Conservation (phyloP, 1,140 invertebrate species). For the Pseudobourletiella spinata region DNA sequence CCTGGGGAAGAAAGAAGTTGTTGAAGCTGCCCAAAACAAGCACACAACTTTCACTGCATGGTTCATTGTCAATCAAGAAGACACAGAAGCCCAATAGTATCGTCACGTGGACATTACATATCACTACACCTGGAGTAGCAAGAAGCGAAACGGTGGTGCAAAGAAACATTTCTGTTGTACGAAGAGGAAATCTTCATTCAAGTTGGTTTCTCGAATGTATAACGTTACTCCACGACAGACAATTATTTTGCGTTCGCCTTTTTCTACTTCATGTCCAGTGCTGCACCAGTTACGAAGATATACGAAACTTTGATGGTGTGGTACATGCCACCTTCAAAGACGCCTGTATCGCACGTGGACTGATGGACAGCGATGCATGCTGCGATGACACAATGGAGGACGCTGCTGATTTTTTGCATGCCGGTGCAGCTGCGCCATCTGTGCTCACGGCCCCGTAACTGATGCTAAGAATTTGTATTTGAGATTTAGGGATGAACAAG, state of each 20-base stretch:
- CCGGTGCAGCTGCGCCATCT: slow-evolving; percentile 42
- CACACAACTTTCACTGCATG: neutral
- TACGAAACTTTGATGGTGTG: slow-evolving; percentile 17
- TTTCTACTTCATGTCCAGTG: slow-evolving; percentile 37
- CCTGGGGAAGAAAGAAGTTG: too few relatives aligned
- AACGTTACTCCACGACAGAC: neutral
- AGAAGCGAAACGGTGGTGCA: too few relatives aligned
- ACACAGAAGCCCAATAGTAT: slow-evolving; percentile 19
- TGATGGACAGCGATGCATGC: too few relatives aligned
- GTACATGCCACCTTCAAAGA: slow-evolving; percentile 19
- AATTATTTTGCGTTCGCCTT: slow-evolving; percentile 21
- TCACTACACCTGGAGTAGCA: slow-evolving; percentile 19
- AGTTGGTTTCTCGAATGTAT: neutral
- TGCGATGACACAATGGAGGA: slow-evolving; percentile 39
- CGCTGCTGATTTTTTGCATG: slow-evolving; percentile 36
- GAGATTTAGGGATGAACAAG: too few relatives aligned
- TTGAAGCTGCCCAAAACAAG: too few relatives aligned
- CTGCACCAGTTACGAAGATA: slow-evolving; percentile 21
- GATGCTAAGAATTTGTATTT: too few relatives aligned
- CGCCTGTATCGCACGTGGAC: too few relatives aligned
- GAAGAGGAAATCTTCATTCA: too few relatives aligned
- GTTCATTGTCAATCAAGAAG: neutral
- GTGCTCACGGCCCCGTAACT: slow-evolving; percentile 41
- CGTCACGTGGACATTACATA: slow-evolving; percentile 32
- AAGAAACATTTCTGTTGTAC: too few relatives aligned